Base-by-base conservation (phyloP, 2,797 vertebrate species). In the Paramormyrops hopkinsi region DNA sequence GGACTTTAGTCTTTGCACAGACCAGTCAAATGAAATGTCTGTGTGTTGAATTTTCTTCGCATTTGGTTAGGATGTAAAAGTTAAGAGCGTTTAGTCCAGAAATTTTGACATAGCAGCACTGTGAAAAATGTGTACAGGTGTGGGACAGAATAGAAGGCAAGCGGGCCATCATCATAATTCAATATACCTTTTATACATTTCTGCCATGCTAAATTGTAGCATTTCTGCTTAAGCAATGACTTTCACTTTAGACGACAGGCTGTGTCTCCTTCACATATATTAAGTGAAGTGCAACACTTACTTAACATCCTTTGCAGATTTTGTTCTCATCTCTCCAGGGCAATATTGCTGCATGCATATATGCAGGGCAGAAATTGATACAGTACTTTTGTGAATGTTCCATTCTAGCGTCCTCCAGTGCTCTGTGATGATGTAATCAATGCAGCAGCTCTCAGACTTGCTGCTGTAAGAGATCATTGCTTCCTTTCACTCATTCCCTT, bases 391-490 rank as follows among this genome's bases (percentile, higher is more conserved):
- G 65, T 88, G 25, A 56, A 12, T 59, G 14, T n/a, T n/a, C 89
- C 85, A 88, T 95, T 95, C 94, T 92, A 92, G 93, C 94, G 92
- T 94, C 94, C 93, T 92, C 94, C 65, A 73, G 12, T 37, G 65
- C 65, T 94, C 94, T 92, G 90, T 91, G 95, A 96, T 97, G 96
- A 97, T 97, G 96, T 96, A 95, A 97, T 96, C 96, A 95, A 96
- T 97, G 96, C 96, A 97, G 95, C 95, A 97, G 95, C 95, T 95
- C 94, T 94, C 95, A 94, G 96, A 96, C 95, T 95, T 95, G 95
- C 95, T 92, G 92, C 92, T 93, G 92, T 92, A 90, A 93, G 94
- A 94, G 94, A 92, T 69, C 56, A 94, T 91, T 92, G 92, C 85
- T 8, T 25, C 22, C 51, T 56, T 25, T 86, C 51, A 50, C 50